These are phyloP conservation scores for Petrophora chlorosata DNA, from an alignment of 2,888 invertebrate species.

Conservation along the genomic window DNA sequence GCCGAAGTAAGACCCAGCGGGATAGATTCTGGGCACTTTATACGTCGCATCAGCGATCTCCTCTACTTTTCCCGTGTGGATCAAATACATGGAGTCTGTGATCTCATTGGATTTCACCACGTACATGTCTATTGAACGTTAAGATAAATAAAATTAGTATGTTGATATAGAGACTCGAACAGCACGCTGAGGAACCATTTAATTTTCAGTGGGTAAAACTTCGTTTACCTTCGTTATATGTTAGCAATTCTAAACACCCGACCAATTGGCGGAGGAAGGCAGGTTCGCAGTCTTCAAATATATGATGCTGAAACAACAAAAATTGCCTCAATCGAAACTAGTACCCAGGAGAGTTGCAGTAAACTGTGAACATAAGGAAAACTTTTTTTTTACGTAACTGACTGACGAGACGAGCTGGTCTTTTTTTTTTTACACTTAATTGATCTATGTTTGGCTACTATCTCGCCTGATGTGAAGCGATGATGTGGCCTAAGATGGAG, in stretches of 20 bases:
- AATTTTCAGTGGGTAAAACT: no score
- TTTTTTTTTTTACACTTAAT: no score
- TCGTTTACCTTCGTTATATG: conserved; percentile 65
- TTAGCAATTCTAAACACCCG: conserved; percentile 58
- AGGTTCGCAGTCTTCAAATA: conserved; percentile 63
- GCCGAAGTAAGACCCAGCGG: conserved; percentile 58
- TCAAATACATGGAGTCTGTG: conserved; percentile 67
- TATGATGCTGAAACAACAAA: conserved; percentile 60
- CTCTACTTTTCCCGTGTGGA: conserved; percentile 62
- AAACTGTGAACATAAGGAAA: no score
- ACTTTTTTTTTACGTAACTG: no score
- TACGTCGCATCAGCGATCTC: conserved; percentile 42
- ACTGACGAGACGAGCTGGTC: no score
- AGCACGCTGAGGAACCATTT: no score
- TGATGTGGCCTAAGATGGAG: no score
- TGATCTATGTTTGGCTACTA: no score
- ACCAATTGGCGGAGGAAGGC: conserved; percentile 68
- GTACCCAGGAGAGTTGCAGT: no score
- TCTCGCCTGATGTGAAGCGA: no score
- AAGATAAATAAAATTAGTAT: neutral
- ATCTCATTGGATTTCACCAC: conserved; percentile 68
- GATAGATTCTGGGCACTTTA: conserved; percentile 40
- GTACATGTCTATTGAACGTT: conserved; percentile 54
- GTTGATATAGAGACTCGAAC: no score
- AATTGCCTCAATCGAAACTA: no score